These are phyloP conservation scores for Atta colombica DNA, from an alignment of 1,140 invertebrate species.

Conservation along the genomic window DNA sequence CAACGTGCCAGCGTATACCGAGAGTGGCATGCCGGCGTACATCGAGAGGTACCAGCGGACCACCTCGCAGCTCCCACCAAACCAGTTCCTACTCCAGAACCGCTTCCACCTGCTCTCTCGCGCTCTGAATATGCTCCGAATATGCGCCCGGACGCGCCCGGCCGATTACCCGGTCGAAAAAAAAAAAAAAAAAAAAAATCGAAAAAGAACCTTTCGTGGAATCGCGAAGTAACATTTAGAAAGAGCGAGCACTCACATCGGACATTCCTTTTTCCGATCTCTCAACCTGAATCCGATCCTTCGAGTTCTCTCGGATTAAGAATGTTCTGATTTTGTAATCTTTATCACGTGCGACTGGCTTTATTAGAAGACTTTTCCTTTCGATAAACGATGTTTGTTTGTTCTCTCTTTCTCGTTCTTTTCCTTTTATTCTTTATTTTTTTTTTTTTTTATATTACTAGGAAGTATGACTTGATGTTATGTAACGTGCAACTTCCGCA, in stretches of 20 bases:
- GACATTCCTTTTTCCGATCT: background rate
- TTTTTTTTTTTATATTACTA: constrained; percentile 64
- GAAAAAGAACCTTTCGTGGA: background rate
- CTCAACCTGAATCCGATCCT: background rate
- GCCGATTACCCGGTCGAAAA: constrained; percentile 26
- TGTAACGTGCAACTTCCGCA: constrained; percentile 78
- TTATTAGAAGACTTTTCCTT: constrained; percentile 25
- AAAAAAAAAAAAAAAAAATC: background rate
- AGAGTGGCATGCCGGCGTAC: constrained; percentile 7
- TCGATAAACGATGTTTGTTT: constrained; percentile 15
- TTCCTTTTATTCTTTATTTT: constrained; percentile 40
- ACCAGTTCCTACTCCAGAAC: constrained; percentile 66
- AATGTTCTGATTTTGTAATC: background rate
- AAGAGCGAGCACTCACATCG: background rate
- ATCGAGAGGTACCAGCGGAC: constrained; percentile 47
- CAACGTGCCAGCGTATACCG: constrained; percentile 43
- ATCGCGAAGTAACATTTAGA: background rate
- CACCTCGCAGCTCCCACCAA: constrained; percentile 67
- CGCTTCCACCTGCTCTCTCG: constrained; percentile 70
- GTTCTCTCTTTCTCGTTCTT: background rate
- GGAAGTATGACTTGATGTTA: constrained; percentile 76
- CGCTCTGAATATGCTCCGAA: constrained; percentile 33
- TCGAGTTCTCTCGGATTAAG: background rate
- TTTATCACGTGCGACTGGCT: background rate
- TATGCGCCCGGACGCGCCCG: constrained; percentile 18